Evolutionary conservation across 2,888 invertebrate genomes (phyloP), one percentile per base, ranked within the genome.

Genomic region (Troilus luridus): DNA sequence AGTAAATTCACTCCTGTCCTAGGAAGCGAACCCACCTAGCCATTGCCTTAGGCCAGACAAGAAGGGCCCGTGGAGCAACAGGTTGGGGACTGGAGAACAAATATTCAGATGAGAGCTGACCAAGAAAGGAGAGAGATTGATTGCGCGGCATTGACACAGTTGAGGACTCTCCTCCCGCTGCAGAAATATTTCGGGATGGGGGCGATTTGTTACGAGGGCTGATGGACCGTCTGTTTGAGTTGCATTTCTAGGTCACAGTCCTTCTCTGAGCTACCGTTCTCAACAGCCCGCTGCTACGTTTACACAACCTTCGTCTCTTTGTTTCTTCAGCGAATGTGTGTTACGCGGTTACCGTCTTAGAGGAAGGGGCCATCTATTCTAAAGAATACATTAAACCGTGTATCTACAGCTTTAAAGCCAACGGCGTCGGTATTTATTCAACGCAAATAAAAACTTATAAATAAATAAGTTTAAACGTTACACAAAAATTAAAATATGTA

Each of bases 41-140:
- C 6, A 67, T 24, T 67, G 24, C 14, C 27, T 17, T 0, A 3
- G 24, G 21, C 17, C 17, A 41, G 27, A 19, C 27, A 8, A 17
- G 19, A 41, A 17, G 41, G 17, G 7, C 72, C 72, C 17, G 11
- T 6, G 8, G n/a, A 85, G 85, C 85, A 85, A 85, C 85, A 85
- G 85, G 85, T 85, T n/a, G 85, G 56, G 56, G 14, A n/a, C 21
- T n/a, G 56, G 85, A 58, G 85, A 85, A 85, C 85, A 85, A 85
- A 85, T 85, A 85, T 85, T 85, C 85, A 85, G 85, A 85, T 85
- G 85, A 85, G 85, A 77, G 85, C 85, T 85, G 85, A 85, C 85
- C 85, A 58, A 85, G 56, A 58, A 85, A 58, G 85, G 56, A 56
- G 56, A 56, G 85, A 85, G 85, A 85, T 85, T 85, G 85, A 85